Evolutionary conservation across 1,140 invertebrate genomes (phyloP).

Genomic region (Orussus abietinus): DNA sequence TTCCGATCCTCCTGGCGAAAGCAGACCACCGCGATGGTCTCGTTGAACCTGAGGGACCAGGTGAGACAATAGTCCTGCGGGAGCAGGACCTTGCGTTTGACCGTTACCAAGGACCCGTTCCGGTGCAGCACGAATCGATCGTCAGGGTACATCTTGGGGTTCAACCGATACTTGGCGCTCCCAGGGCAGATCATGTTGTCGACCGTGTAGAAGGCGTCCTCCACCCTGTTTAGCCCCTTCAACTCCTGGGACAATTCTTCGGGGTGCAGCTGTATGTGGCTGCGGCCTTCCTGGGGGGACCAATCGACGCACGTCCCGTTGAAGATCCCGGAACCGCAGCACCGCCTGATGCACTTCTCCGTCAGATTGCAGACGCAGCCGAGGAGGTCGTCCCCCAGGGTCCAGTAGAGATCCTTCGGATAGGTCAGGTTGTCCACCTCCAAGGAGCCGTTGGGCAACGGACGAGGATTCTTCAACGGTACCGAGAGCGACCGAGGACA

Average conservation of each 20-base stretch:
- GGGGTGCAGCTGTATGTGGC: conserved; percentile 8
- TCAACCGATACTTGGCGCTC: conserved; percentile 8
- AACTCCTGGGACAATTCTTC: conserved; percentile 13
- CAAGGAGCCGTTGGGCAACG: conserved; percentile 10
- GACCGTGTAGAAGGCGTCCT: conserved; percentile 14
- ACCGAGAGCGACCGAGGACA: conserved; percentile 7
- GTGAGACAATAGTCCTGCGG: conserved; percentile 19
- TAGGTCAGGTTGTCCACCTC: conserved; percentile 3
- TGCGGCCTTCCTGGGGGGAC: conserved; percentile 2
- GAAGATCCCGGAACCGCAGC: conserved; percentile 17
- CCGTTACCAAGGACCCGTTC: conserved; percentile 11
- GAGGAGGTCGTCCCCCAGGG: background rate
- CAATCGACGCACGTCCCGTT: conserved; percentile 14
- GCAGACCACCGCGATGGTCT: background rate
- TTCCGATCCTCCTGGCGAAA: background rate
- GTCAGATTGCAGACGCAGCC: conserved; percentile 19
- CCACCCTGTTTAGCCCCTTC: conserved; percentile 3
- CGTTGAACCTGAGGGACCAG: conserved; percentile 8
- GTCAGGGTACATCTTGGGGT: conserved; percentile 13
- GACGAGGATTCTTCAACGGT: background rate
- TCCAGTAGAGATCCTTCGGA: conserved; percentile 5
- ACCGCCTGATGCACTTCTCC: conserved; percentile 15
- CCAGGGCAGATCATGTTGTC: conserved; percentile 16
- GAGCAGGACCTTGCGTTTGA: background rate
- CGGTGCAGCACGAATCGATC: conserved; percentile 17